Conservation (phyloP, 2,113 vertebrate genomes). For the Clarias macrocephalus region DNA sequence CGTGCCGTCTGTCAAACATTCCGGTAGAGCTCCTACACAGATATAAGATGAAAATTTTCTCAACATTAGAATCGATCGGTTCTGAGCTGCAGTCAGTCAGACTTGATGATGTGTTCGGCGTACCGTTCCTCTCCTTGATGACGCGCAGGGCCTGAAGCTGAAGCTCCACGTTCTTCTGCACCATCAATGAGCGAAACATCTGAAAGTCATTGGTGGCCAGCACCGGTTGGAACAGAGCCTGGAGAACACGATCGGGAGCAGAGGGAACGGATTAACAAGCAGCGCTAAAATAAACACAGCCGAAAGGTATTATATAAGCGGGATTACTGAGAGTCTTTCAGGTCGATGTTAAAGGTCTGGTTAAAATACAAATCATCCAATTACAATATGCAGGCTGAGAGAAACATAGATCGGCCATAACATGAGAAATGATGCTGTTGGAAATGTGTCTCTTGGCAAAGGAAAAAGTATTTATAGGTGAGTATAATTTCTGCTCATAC, state of each 20-base stretch:
- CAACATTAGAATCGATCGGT: background rate
- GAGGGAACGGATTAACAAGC: background rate
- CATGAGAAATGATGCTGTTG: no score
- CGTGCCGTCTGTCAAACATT: slow-evolving; percentile 89
- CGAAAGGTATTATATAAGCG: background rate
- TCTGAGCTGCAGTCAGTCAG: background rate
- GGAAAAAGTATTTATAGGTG: no score
- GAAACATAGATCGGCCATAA: background rate
- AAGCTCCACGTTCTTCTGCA: slow-evolving; percentile 96
- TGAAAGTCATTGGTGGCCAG: slow-evolving; percentile 94
- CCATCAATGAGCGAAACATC: slow-evolving; percentile 94
- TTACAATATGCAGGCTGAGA: background rate
- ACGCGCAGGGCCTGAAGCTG: slow-evolving; percentile 94
- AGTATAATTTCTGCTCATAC: no score
- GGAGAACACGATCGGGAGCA: slow-evolving; percentile 20
- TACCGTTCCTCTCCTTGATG: slow-evolving; percentile 94
- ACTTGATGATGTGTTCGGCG: background rate
- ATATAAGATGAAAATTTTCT: background rate
- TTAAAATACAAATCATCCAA: background rate
- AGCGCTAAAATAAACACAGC: background rate
- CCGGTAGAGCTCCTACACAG: slow-evolving; percentile 83
- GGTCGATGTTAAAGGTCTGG: background rate
- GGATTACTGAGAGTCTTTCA: background rate
- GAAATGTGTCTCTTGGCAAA: no score
- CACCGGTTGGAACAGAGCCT: slow-evolving; percentile 90